Evolutionary conservation across 2,113 vertebrate genomes (phyloP).

Genomic region (Falcunculus frontatus): DNA sequence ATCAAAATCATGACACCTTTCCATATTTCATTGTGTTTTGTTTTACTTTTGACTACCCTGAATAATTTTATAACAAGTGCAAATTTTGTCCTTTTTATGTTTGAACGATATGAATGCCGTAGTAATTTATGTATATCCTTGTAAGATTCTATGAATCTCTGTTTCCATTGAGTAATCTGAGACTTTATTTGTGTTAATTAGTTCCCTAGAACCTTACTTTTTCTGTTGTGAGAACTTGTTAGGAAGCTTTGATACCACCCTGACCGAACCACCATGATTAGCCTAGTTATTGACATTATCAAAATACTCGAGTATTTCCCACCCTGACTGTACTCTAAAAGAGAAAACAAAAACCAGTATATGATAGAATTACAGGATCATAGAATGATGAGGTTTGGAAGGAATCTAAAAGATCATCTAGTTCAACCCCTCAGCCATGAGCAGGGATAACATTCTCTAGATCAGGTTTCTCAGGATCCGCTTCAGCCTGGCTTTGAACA

Average conservation of each 20-base stretch:
- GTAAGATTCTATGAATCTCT: background rate
- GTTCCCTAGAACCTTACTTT: background rate
- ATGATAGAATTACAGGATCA: background rate
- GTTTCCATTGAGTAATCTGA: background rate
- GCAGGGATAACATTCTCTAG: background rate
- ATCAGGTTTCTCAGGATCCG: background rate
- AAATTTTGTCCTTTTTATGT: background rate
- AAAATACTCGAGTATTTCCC: background rate
- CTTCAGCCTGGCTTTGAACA: background rate
- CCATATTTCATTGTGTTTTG: background rate
- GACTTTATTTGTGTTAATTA: background rate
- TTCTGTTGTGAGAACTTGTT: background rate
- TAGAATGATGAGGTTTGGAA: background rate
- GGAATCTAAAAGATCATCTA: background rate
- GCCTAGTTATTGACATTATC: background rate
- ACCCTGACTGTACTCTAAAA: background rate
- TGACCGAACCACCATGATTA: background rate
- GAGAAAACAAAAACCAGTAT: background rate
- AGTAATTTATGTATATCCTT: background rate
- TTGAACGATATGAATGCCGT: background rate
- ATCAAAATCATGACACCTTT: background rate
- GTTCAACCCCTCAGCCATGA: background rate
- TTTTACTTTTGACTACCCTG: background rate
- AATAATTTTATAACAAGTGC: background rate
- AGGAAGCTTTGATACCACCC: background rate